A percentile compares a stretch with the other conserved stretches of the same genome.
These are phyloP conservation scores for Contarinia nasturtii DNA, from an alignment of 1,140 invertebrate genomes.

Conservation along the genomic window DNA sequence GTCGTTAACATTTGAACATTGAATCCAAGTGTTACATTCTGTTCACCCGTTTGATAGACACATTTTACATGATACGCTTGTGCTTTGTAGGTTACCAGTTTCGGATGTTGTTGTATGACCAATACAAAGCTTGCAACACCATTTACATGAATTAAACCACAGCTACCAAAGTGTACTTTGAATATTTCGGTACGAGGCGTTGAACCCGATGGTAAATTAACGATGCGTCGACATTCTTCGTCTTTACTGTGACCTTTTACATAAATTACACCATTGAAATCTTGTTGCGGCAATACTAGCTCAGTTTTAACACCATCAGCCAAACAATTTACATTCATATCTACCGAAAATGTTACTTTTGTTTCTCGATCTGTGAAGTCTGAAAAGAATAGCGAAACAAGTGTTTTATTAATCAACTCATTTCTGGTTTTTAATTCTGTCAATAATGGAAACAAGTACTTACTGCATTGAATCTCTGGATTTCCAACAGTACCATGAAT, in stretches of 20 bases:
- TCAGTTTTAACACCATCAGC: slow-evolving; percentile 82
- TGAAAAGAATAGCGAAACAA: slow-evolving; percentile 8
- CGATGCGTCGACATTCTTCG: slow-evolving; percentile 63
- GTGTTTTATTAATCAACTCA: background rate
- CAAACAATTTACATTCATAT: slow-evolving; percentile 72
- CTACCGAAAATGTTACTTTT: slow-evolving; percentile 73
- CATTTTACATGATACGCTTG: slow-evolving; percentile 91
- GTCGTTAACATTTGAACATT: slow-evolving; percentile 91
- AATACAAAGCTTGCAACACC: slow-evolving; percentile 81
- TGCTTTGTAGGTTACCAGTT: slow-evolving; percentile 83
- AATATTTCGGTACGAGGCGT: slow-evolving; percentile 57
- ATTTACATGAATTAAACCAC: slow-evolving; percentile 78
- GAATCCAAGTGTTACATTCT: slow-evolving; percentile 81
- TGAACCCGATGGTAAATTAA: slow-evolving; percentile 47
- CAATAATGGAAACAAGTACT: slow-evolving; percentile 12
- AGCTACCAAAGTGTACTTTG: slow-evolving; percentile 79
- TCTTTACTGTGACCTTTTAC: slow-evolving; percentile 90
- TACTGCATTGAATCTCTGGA: slow-evolving; percentile 45
- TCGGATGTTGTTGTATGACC: slow-evolving; percentile 89
- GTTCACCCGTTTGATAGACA: slow-evolving; percentile 83
- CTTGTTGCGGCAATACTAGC: slow-evolving; percentile 54
- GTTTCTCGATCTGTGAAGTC: slow-evolving; percentile 28
- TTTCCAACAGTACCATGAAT: slow-evolving; percentile 48
- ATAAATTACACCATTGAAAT: slow-evolving; percentile 80
- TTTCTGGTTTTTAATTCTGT: background rate